Evolutionary conservation across 35 echinoderm and acorn worm genomes (phyloP), one percentile per base, ranked within the genome.

Genomic region (Nesometra sesokonis): DNA sequence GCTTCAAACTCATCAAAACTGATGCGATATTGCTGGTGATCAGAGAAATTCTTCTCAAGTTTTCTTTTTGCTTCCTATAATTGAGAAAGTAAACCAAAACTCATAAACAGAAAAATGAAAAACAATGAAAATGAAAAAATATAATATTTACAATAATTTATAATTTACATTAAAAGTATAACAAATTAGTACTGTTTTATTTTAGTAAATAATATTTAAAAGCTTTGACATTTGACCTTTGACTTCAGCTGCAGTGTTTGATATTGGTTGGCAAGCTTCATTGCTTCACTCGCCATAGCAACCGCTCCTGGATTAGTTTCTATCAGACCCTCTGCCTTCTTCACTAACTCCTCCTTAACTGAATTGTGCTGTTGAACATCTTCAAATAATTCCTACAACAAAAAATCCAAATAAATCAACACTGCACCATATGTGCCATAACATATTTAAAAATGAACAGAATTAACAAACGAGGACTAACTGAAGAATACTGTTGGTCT

Each of bases 161-260:
- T 43, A 43, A 4, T 43, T 43, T 43, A 43, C 38, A 43, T 4
- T 43, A 43, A 15, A 43, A 43, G n/a, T n/a, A n/a, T n/a, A n/a
- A n/a, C n/a, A n/a, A n/a, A n/a, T n/a, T n/a, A n/a, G n/a, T n/a
- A n/a, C n/a, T n/a, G n/a, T n/a, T n/a, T n/a, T n/a, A n/a, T n/a
- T n/a, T n/a, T n/a, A n/a, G n/a, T n/a, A n/a, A n/a, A n/a, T n/a
- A n/a, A n/a, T n/a, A n/a, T n/a, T n/a, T n/a, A 43, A 43, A 43
- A 7, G 11, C 17, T 80, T 32, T 80, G 31, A 34, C 0, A 83
- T 21, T 37, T 84, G 78, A 93, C 92, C 88, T 93, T 93, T 8
- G 84, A 46, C 19, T 87, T 90, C 88, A 93, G 90, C 23, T 90
- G 92, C 11, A 89, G 57, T 83, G 47, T 87, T 77, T 93, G 92